Conservation (phyloP, 1,140 invertebrate species). For the Caenorhabditis briggsae region DNA sequence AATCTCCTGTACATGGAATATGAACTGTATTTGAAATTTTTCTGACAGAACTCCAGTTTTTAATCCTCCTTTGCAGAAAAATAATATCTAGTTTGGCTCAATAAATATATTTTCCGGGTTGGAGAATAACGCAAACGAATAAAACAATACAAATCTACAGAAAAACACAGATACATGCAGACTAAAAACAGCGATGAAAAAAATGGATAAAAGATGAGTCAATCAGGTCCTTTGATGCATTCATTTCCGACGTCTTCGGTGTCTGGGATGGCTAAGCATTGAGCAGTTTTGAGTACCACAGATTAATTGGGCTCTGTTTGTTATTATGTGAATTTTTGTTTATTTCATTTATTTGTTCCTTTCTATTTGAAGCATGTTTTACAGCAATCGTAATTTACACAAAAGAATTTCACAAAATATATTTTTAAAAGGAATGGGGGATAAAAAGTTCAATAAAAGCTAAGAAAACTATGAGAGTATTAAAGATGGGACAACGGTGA, state of each 20-base stretch:
- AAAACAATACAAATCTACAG: background rate
- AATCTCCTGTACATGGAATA: too few relatives aligned
- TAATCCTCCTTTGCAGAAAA: too few relatives aligned
- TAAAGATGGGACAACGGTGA: background rate
- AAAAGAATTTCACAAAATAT: background rate
- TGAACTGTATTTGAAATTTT: too few relatives aligned
- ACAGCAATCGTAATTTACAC: conserved; percentile 32
- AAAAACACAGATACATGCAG: background rate
- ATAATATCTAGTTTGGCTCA: too few relatives aligned
- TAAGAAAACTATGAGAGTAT: background rate
- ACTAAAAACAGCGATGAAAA: background rate
- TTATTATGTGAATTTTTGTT: conserved; percentile 15
- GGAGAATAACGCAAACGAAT: background rate
- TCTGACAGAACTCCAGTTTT: too few relatives aligned
- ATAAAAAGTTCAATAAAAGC: background rate
- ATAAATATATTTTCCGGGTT: too few relatives aligned
- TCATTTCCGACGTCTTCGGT: conserved; percentile 23
- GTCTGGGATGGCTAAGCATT: background rate
- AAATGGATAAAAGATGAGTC: conserved; percentile 16
- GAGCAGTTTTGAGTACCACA: background rate
- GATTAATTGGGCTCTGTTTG: conserved; percentile 31
- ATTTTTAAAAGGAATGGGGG: background rate
- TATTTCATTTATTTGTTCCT: conserved; percentile 21
- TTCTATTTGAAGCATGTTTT: conserved; percentile 24
- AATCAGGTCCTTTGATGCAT: conserved; percentile 36